phyloP scores from a whole-genome alignment of 2,797 vertebrate species.

The Hypotaenidia okinawae region DNA sequence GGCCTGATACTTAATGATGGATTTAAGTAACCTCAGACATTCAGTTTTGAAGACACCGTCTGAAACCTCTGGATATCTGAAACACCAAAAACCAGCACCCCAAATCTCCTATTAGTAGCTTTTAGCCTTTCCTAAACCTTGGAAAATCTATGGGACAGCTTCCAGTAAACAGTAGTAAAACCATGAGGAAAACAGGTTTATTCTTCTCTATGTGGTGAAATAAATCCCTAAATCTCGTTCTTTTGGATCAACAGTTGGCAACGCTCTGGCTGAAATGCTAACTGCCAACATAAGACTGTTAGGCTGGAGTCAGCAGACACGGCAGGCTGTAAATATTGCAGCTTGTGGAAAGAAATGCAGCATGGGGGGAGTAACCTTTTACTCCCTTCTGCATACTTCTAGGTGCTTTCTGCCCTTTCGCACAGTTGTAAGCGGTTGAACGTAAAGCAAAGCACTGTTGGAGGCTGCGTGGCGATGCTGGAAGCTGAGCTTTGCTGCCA shows the following conservation, averaged over 20 bases:
- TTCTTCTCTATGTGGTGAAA: background rate
- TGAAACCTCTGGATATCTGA: background rate
- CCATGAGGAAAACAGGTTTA: background rate
- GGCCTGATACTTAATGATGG: background rate
- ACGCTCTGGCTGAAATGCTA: background rate
- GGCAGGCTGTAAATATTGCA: slow-evolving; percentile 30
- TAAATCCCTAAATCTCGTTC: background rate
- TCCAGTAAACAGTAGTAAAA: background rate
- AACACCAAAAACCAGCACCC: background rate
- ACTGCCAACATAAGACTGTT: background rate
- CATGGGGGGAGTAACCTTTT: slow-evolving; percentile 13
- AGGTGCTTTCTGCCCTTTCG: slow-evolving; percentile 6
- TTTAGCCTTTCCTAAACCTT: background rate
- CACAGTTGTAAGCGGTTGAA: background rate
- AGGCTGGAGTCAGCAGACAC: slow-evolving; percentile 1
- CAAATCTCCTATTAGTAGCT: background rate
- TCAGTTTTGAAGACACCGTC: background rate
- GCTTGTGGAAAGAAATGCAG: background rate
- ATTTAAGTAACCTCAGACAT: background rate
- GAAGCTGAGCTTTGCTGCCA: background rate
- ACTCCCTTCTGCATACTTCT: slow-evolving; percentile 30
- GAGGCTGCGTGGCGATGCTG: background rate
- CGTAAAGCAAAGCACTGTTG: accelerated
- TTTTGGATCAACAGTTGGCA: background rate
- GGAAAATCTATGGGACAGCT: background rate